These are phyloP conservation scores for Drosophila auraria DNA, from an alignment of 1,140 invertebrate species.

Conservation along the genomic window DNA sequence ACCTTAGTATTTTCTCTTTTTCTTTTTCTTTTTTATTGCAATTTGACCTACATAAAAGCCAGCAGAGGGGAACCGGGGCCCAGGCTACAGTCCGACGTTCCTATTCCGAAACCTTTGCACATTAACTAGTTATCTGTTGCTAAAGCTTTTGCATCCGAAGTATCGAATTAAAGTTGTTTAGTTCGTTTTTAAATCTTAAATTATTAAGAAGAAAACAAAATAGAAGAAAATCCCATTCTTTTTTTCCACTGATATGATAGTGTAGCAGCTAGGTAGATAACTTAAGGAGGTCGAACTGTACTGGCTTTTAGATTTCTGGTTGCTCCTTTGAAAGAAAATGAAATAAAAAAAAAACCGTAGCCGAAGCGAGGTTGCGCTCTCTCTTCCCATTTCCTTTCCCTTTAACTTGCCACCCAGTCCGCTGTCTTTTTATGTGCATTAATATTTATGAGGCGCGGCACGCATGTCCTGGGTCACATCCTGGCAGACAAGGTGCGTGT, in stretches of 20 bases:
- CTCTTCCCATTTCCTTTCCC: background rate
- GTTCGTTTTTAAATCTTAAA: background rate
- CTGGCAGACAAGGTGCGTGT: constrained; percentile 51
- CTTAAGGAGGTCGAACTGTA: constrained; percentile 19
- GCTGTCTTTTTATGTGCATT: constrained; percentile 46
- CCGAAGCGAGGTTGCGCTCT: constrained; percentile 8
- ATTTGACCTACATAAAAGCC: constrained; percentile 52
- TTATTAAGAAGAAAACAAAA: background rate
- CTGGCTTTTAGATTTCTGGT: constrained; percentile 12
- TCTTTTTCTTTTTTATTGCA: constrained; percentile 41
- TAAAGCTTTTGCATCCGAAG: too few species aligned
- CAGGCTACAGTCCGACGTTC: background rate
- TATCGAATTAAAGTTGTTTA: too few species aligned
- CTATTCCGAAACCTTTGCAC: background rate
- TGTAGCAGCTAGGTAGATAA: background rate
- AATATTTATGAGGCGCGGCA: constrained; percentile 62
- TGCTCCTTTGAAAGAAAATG: background rate
- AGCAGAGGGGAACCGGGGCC: background rate
- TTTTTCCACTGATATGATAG: background rate
- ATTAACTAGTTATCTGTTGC: too few species aligned
- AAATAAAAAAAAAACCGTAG: background rate
- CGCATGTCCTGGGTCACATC: constrained; percentile 49
- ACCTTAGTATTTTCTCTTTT: constrained; percentile 21
- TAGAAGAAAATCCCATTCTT: too few species aligned
- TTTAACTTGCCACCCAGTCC: background rate